Conservation (phyloP, 2,888 invertebrate species). For the Julus scandinavius region DNA sequence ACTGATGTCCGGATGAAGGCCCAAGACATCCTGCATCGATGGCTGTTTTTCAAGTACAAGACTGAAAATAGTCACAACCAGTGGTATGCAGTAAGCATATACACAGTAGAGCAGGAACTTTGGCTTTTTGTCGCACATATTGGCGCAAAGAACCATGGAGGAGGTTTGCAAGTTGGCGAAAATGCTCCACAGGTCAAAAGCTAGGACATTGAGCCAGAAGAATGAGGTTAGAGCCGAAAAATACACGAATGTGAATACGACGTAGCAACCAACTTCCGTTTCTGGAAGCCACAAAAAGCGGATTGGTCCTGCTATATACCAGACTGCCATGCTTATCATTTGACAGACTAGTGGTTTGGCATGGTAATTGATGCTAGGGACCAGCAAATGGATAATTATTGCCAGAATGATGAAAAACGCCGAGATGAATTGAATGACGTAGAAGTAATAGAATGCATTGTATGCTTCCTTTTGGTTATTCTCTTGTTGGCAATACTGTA, state of each 20-base stretch:
- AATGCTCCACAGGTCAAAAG: slow-evolving; percentile 85
- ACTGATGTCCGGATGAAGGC: slow-evolving; percentile 29
- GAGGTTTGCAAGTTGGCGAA: slow-evolving; percentile 55
- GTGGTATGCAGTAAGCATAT: slow-evolving; percentile 48
- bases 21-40: slow-evolving; percentile 36
- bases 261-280: slow-evolving; percentile 36
- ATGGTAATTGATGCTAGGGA: slow-evolving; percentile 56
- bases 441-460: background rate
- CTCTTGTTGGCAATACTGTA: background rate
- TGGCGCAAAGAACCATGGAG: slow-evolving; percentile 12
- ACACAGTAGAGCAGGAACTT: slow-evolving; percentile 18
- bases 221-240: slow-evolving; percentile 90
- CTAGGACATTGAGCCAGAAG: slow-evolving; percentile 94
- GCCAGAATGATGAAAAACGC: slow-evolving; percentile 50
- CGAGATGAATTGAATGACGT: slow-evolving; percentile 24
- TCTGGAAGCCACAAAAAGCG: slow-evolving; percentile 10
- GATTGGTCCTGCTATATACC: slow-evolving; percentile 47
- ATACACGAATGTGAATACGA: slow-evolving; percentile 74
- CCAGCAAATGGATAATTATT: slow-evolving; percentile 52
- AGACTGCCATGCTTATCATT: slow-evolving; percentile 53
- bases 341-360: slow-evolving; percentile 56
- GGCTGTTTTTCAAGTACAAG: slow-evolving; percentile 51
- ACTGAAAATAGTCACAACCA: background rate
- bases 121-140: slow-evolving; percentile 7
- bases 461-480: background rate